A percentile compares a stretch with the other conserved stretches of the same genome.
These are phyloP conservation scores for Pterocles orientalis DNA, from an alignment of 2,113 vertebrate genomes.

Conservation along the genomic window DNA sequence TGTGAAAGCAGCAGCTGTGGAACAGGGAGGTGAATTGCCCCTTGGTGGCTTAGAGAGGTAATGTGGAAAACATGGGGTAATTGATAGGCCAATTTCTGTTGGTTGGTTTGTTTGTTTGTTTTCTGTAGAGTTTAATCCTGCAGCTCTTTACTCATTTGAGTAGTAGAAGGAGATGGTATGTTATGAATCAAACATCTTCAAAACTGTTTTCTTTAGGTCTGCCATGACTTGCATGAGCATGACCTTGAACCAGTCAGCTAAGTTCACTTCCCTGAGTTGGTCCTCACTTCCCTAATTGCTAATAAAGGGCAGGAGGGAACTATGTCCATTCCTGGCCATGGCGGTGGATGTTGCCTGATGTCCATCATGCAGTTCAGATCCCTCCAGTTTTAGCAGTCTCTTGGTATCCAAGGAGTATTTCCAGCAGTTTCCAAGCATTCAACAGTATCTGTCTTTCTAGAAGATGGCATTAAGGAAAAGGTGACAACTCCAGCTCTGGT, in stretches of 20 bases:
- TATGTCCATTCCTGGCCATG: background rate
- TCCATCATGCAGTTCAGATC: background rate
- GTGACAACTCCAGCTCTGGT: background rate
- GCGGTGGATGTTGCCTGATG: background rate
- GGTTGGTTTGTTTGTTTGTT: background rate
- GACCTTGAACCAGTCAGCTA: background rate
- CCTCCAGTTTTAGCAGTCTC: background rate
- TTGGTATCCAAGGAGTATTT: background rate
- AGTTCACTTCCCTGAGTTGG: background rate
- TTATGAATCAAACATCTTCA: background rate
- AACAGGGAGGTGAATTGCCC: background rate
- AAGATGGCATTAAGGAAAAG: background rate
- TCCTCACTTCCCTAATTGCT: background rate
- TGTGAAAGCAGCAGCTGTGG: background rate
- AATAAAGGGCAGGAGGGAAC: background rate
- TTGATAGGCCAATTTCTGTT: background rate
- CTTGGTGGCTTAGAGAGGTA: background rate
- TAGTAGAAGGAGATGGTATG: background rate
- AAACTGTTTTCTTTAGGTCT: background rate
- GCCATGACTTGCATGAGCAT: background rate
- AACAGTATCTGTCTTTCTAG: background rate
- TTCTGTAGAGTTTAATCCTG: background rate
- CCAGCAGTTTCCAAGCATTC: background rate
- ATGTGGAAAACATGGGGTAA: background rate
- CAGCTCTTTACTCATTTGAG: background rate